Evolutionary conservation across 64 coral and sea anemone genomes (phyloP).

Genomic region (Hydrozoanthus tunicans): DNA sequence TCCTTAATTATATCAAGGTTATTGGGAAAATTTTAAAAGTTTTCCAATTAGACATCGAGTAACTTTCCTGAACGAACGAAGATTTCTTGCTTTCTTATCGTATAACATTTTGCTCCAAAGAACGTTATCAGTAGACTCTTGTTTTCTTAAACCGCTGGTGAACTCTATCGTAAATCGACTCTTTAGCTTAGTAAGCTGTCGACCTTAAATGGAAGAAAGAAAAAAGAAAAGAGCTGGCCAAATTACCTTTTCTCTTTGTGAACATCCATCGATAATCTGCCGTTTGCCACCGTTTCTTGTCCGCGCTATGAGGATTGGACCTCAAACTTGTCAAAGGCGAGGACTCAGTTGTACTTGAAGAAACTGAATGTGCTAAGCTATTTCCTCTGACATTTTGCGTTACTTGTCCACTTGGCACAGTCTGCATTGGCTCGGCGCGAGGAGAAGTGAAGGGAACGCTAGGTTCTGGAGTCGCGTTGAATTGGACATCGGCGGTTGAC

Average conservation of each 20-base stretch:
- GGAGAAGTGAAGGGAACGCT: conserved; percentile 5
- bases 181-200: not conserved
- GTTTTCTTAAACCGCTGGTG: not conserved
- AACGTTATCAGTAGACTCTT: not conserved
- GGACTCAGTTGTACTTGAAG: conserved; percentile 34
- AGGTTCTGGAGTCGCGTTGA: conserved; percentile 24
- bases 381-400: not conserved
- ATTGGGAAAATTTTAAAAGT: not conserved
- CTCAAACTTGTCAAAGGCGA: conserved; percentile 25
- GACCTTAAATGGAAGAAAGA: not conserved
- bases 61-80: not conserved
- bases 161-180: not conserved
- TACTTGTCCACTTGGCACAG: conserved; percentile 29
- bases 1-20: not conserved
- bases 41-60: not conserved
- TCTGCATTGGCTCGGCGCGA: not conserved
- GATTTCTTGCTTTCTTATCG: not conserved
- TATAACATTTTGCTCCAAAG: not conserved
- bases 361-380: conserved; percentile 10
- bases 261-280: conserved; percentile 99
- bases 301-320: conserved; percentile 41
- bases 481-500: conserved; percentile 37
- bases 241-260: conserved; percentile 92
- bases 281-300: conserved; percentile 99
- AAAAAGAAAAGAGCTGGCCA: not conserved